A percentile compares a stretch with the other conserved stretches of the same genome.
Evolutionary conservation across 2,797 vertebrate species (phyloP).

Genomic region (Miichthys miiuy): DNA sequence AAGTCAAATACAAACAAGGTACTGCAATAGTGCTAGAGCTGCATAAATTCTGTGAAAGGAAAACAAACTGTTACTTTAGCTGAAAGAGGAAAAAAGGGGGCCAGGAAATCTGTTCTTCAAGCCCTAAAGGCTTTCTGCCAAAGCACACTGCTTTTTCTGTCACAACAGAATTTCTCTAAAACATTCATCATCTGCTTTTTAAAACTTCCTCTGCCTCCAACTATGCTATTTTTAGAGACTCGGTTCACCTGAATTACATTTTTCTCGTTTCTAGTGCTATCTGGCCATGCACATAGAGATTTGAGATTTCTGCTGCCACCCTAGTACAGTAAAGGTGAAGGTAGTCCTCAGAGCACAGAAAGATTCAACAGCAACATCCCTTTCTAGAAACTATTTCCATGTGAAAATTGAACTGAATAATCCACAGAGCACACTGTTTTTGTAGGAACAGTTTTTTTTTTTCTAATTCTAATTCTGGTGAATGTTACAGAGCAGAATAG

Average conservation of each 20-base stretch:
- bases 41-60: not conserved
- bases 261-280: not conserved
- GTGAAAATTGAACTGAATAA: slow-evolving; percentile 6
- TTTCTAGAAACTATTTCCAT: not conserved
- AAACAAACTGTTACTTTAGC: slow-evolving; percentile 9
- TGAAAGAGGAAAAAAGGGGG: not conserved
- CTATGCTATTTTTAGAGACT: not conserved
- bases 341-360: not conserved
- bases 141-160: slow-evolving; percentile 13
- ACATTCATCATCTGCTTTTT: slow-evolving; percentile 15
- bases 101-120: slow-evolving; percentile 4
- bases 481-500: not conserved
- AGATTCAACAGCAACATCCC: slow-evolving; percentile 9
- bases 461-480: not conserved
- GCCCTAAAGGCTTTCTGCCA: not conserved
- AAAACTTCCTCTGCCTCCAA: not conserved
- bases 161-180: not conserved
- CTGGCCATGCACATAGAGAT: slow-evolving; percentile 7
- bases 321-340: not conserved
- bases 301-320: slow-evolving; percentile 1
- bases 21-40: not conserved
- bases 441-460: not conserved
- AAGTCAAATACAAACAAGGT: not conserved
- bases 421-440: not conserved
- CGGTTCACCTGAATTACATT: not conserved